phyloP scores from a whole-genome alignment of 2,797 vertebrate species.

The Acomys russatus region DNA sequence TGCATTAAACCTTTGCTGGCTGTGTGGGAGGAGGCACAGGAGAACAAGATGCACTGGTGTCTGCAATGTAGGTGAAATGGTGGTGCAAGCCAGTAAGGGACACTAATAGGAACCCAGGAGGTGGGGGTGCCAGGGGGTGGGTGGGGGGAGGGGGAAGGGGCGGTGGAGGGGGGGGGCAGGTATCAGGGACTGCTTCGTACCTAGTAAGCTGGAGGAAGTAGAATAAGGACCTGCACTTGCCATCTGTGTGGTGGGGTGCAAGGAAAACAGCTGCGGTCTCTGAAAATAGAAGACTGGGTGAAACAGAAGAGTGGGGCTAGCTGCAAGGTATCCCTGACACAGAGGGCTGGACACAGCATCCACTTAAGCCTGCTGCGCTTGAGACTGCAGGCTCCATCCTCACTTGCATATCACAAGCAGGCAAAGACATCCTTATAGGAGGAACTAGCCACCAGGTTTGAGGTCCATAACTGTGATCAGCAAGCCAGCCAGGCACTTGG shows the following conservation, averaged over 20 bases:
- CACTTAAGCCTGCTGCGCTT: not conserved
- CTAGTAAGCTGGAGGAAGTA: not conserved
- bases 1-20: not conserved
- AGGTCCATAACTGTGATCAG: not conserved
- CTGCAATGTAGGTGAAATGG: not conserved
- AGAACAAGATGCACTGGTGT: not conserved
- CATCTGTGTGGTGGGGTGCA: not conserved
- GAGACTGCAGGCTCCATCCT: not conserved
- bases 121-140: too few relatives aligned
- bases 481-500: too few relatives aligned
- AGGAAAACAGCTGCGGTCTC: too few relatives aligned
- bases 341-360: accelerated
- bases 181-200: not conserved
- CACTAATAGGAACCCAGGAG: not conserved
- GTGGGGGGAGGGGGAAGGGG: too few relatives aligned
- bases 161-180: not conserved
- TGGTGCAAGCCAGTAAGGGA: not conserved
- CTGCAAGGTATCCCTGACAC: too few relatives aligned
- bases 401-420: not conserved
- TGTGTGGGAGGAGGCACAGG: conserved; percentile 41
- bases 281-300: not conserved
- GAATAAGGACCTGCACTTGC: too few relatives aligned
- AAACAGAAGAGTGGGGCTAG: not conserved
- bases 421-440: not conserved
- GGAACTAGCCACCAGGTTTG: not conserved